These are phyloP conservation scores for Polymixis lichenea DNA, from an alignment of 2,888 invertebrate genomes.

Conservation along the genomic window DNA sequence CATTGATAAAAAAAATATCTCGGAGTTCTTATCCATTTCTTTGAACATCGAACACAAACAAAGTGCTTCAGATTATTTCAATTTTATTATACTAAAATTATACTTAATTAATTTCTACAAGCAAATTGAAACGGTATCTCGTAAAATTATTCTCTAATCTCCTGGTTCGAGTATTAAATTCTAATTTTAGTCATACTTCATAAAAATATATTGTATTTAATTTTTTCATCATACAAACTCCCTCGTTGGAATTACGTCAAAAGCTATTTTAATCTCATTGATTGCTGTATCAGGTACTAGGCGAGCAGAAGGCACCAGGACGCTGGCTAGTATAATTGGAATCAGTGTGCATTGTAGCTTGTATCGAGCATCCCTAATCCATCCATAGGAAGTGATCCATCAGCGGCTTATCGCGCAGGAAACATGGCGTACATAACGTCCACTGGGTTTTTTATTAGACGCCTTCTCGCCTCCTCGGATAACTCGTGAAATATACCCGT, in stretches of 20 bases:
- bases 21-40: background rate
- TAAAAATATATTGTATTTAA: slow-evolving; percentile 24
- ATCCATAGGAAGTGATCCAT: slow-evolving; percentile 87
- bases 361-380: slow-evolving; percentile 73
- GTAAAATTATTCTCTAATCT: slow-evolving; percentile 1
- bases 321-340: slow-evolving; percentile 50
- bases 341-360: slow-evolving; percentile 62
- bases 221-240: slow-evolving; percentile 19
- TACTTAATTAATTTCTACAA: background rate
- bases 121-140: slow-evolving; percentile 4
- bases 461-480: slow-evolving; percentile 60
- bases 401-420: slow-evolving; percentile 87
- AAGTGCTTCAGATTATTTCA: background rate
- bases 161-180: slow-evolving; percentile 12
- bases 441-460: slow-evolving; percentile 68
- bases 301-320: slow-evolving; percentile 37
- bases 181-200: slow-evolving; percentile 4
- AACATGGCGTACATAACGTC: slow-evolving; percentile 73
- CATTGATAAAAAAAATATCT: background rate
- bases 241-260: slow-evolving; percentile 22
- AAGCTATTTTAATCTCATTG: slow-evolving; percentile 28
- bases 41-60: background rate
- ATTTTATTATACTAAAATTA: background rate
- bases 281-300: slow-evolving; percentile 32
- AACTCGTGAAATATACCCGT: slow-evolving; percentile 64